phyloP scores from a whole-genome alignment of 2,888 invertebrate genomes.

The Leucania comma region DNA sequence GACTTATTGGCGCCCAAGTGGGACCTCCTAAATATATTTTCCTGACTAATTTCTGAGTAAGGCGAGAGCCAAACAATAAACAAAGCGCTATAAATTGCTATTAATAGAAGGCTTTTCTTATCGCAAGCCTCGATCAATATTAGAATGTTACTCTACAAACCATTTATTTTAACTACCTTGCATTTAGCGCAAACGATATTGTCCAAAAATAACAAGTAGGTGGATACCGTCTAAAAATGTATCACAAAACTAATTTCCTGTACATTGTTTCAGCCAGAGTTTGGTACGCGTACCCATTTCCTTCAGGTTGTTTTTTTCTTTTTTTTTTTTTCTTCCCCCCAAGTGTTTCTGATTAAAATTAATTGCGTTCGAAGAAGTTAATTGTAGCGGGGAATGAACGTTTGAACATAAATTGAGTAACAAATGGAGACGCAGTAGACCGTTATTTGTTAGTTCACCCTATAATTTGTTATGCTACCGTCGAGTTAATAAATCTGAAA shows the following conservation, averaged over 20 bases:
- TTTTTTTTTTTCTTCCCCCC: slow-evolving; percentile 71
- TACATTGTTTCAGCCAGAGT: slow-evolving; percentile 57
- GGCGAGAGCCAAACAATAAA: slow-evolving; percentile 17
- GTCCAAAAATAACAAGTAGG: slow-evolving; percentile 25
- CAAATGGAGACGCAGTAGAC: slow-evolving; percentile 74
- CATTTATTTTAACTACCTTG: slow-evolving; percentile 11
- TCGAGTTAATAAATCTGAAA: slow-evolving; percentile 62
- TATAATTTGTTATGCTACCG: slow-evolving; percentile 67
- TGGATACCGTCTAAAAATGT: slow-evolving; percentile 35
- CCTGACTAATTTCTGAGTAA: slow-evolving; percentile 15
- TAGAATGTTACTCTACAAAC: slow-evolving; percentile 21
- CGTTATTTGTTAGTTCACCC: slow-evolving; percentile 70
- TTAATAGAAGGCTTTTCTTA: slow-evolving; percentile 19
- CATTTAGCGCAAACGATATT: background rate
- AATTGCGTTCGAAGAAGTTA: slow-evolving; percentile 83
- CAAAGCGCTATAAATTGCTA: slow-evolving; percentile 30
- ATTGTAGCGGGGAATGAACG: slow-evolving; percentile 78
- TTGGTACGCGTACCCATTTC: slow-evolving; percentile 61
- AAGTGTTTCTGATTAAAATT: slow-evolving; percentile 85
- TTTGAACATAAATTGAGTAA: slow-evolving; percentile 77
- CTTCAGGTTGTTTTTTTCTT: slow-evolving; percentile 72
- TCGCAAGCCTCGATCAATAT: slow-evolving; percentile 28
- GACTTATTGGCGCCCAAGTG: slow-evolving; percentile 33
- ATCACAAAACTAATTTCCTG: slow-evolving; percentile 53
- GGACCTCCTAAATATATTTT: slow-evolving; percentile 6